Conservation (phyloP, 2,888 invertebrate genomes). For the Cantharis rufa region DNA sequence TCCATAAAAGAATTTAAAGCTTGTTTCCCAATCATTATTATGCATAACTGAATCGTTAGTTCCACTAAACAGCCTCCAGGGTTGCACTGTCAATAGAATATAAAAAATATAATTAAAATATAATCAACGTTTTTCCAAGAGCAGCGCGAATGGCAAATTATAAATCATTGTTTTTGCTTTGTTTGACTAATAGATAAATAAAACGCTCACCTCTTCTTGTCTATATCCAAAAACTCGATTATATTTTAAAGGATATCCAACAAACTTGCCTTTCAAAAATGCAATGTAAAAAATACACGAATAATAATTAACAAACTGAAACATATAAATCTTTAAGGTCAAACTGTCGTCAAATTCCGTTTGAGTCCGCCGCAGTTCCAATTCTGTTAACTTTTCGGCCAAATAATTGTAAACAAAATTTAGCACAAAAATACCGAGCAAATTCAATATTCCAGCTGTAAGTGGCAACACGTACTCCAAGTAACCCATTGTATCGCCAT, state of each 20-base stretch:
- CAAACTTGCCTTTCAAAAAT: conserved; percentile 76
- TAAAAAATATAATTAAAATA: too few species aligned
- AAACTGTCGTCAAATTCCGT: conserved; percentile 85
- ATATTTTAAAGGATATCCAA: conserved; percentile 78
- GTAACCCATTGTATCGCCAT: conserved; percentile 59
- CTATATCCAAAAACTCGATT: conserved; percentile 71
- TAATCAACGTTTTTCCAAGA: too few species aligned
- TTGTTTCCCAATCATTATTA: conserved; percentile 88
- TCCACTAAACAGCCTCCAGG: conserved; percentile 87
- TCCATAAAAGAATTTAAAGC: conserved; percentile 77
- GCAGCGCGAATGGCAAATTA: too few species aligned
- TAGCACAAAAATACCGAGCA: conserved; percentile 74
- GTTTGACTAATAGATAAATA: too few species aligned
- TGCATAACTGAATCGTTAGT: conserved; percentile 80
- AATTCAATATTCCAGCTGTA: conserved; percentile 78
- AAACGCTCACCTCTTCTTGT: conserved; percentile 64
- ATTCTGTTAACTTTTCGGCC: conserved; percentile 72
- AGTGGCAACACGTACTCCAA: conserved; percentile 71
- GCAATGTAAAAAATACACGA: conserved; percentile 86
- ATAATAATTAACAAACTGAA: conserved; percentile 90
- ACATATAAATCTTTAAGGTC: conserved; percentile 83
- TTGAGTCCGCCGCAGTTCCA: conserved; percentile 78
- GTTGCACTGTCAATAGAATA: conserved; percentile 64
- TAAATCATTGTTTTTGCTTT: too few species aligned
- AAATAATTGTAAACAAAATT: conserved; percentile 70